A percentile compares a stretch with the other conserved stretches of the same genome.
Evolutionary conservation across 2,113 vertebrate genomes (phyloP).

Genomic region (Pagrus major): DNA sequence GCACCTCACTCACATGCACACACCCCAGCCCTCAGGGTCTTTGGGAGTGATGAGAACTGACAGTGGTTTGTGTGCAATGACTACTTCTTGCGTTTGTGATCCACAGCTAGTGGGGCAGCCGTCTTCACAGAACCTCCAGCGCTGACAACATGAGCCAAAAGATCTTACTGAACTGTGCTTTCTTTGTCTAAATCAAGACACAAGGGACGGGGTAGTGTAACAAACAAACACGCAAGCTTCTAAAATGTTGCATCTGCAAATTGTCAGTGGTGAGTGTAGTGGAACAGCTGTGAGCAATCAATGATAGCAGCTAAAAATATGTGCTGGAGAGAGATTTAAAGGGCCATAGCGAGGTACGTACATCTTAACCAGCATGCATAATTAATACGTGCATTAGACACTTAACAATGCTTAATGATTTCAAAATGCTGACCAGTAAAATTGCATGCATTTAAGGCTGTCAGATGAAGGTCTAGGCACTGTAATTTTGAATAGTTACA

Average conservation of each 20-base stretch:
- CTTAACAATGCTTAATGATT: slow-evolving; percentile 74
- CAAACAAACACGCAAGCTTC: slow-evolving; percentile 29
- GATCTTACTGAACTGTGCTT: slow-evolving; percentile 58
- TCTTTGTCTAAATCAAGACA: slow-evolving; percentile 72
- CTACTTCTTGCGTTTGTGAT: slow-evolving; percentile 74
- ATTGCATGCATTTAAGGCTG: slow-evolving; percentile 57
- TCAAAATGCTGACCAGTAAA: slow-evolving; percentile 76
- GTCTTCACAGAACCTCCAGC: slow-evolving; percentile 51
- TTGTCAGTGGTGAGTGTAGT: slow-evolving; percentile 9
- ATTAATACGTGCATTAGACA: slow-evolving; percentile 73
- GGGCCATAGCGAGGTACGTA: slow-evolving; percentile 10
- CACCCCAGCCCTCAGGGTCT: slow-evolving; percentile 71
- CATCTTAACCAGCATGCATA: slow-evolving; percentile 65
- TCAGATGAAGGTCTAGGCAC: slow-evolving; percentile 60
- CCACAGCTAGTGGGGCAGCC: slow-evolving; percentile 60
- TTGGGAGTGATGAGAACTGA: slow-evolving; percentile 80
- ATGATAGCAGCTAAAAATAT: slow-evolving; percentile 44
- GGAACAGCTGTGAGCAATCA: slow-evolving; percentile 35
- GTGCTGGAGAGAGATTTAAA: slow-evolving; percentile 27
- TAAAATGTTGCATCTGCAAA: slow-evolving; percentile 48
- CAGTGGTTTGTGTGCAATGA: slow-evolving; percentile 78
- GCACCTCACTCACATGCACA: slow-evolving; percentile 81
- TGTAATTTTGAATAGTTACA: slow-evolving; percentile 59
- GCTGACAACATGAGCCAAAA: slow-evolving; percentile 66
- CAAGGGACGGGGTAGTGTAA: slow-evolving; percentile 41